Evolutionary conservation across 2,888 invertebrate genomes (phyloP), one percentile per base, ranked within the genome.

Genomic region (Trilocha varians): DNA sequence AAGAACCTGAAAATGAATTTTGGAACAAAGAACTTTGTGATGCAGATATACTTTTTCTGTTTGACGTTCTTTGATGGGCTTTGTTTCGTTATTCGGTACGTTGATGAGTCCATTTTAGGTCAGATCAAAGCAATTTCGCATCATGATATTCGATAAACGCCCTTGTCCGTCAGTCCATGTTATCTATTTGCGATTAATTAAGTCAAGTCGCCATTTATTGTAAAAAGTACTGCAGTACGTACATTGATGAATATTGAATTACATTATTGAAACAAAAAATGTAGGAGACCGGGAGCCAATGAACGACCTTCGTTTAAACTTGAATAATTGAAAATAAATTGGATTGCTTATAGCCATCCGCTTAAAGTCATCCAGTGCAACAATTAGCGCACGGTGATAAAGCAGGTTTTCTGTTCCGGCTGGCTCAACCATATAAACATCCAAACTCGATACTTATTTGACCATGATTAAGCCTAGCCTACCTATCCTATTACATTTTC

Each of bases 401-500:
- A 63, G 61, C 65, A 44, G 61, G 62, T 65, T 65, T 49, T 34
- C 35, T 45, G 50, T 53, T 49, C 52, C 55, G 50, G 51, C 53
- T 45, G 51, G 34, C 39, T 41, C 39, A 42, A 46, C 15, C 25
- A 16, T 15, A 13, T 39, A 16, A 38, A 34, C 41, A n/a, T n/a
- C n/a, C n/a, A n/a, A n/a, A n/a, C n/a, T n/a, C n/a, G n/a, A n/a
- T n/a, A n/a, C n/a, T n/a, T n/a, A n/a, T 18, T 34, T 42, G 39
- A 45, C 52, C 52, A 44, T 36, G 42, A 39, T 36, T n/a, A n/a
- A n/a, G n/a, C n/a, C n/a, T n/a, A n/a, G n/a, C n/a, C n/a, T n/a
- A n/a, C n/a, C n/a, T 35, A 18, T 38, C 39, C 36, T 16, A 32
- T 25, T 42, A 44, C 49, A 32, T 42, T 42, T 32, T 37, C 42